Base-by-base conservation (phyloP, 2,113 vertebrate genomes). In the Festucalex cinctus region DNA sequence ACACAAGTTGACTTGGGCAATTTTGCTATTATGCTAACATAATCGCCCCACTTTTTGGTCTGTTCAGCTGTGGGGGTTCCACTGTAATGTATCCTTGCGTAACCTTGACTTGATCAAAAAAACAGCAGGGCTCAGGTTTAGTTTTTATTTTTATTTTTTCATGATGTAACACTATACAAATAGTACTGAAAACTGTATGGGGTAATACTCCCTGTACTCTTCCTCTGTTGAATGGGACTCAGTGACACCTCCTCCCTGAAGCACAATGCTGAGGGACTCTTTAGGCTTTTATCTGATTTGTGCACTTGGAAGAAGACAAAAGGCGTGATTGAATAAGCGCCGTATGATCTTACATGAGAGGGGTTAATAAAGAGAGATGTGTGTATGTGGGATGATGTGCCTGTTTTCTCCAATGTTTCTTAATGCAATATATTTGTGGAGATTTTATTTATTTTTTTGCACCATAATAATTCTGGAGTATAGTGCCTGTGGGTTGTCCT, bases 221-320 rank as follows among this genome's bases (percentile, higher is more conserved):
- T 80, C 53, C 20, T 32, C 22, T 28, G 49, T 41, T 8, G 5
- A 65, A 57, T 69, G 49, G 74, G 58, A 62, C 74, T 82, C 70
- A 71, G 70, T 58, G 60, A 69, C 60, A 71, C 65, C 75, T 83
- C 71, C 44, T 17, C 48, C 78, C 68, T 76, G 70, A 87, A 86
- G 85, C 89, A 88, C 84, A 82, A 82, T 80, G 73, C 84, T 74
- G 39, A 80, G 81, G 73, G 54, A 73, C 74, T 62, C 65, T 77
- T 65, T 75, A 20, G 49, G 71, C 69, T 83, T 76, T 75, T 65
- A 70, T 78, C 76, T 86, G 74, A 75, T 81, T 65, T 74, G 75
- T 89, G 81, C 64, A 79, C 59, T 71, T 75, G 70, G 77, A 77
- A 71, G 60, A 65, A 69, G 66, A 79, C 73, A 65, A 69, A 68